phyloP scores from a whole-genome alignment of 2,888 invertebrate genomes.

The Caenorhabditis doughertyi region DNA sequence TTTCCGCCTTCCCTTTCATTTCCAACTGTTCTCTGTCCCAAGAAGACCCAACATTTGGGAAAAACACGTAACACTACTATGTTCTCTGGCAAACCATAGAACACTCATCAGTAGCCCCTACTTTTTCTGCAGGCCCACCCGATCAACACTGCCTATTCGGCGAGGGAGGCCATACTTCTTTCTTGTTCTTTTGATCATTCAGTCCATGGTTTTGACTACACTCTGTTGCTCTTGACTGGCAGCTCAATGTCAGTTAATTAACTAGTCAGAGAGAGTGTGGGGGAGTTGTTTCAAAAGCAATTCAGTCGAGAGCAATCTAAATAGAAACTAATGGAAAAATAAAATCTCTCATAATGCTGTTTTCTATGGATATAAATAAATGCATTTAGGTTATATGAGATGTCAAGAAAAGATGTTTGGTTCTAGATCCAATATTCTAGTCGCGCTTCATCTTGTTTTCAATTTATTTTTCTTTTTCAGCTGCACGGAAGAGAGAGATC shows the following conservation, averaged over 20 bases:
- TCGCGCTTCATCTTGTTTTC: constrained; percentile 11
- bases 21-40: constrained; percentile 30
- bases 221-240: constrained; percentile 7
- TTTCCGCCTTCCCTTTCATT: constrained; percentile 6
- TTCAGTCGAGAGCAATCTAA: not conserved
- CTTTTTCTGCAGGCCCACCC: not conserved
- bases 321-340: not conserved
- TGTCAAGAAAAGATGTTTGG: constrained; percentile 14
- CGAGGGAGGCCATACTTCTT: constrained; percentile 20
- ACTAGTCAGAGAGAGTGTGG: no score
- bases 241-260: constrained; percentile 10
- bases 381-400: no score
- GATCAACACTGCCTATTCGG: constrained; percentile 34
- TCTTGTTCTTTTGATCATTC: constrained; percentile 59
- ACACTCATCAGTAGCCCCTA: constrained; percentile 22
- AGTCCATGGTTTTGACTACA: constrained; percentile 4
- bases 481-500: constrained; percentile 28
- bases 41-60: constrained; percentile 19
- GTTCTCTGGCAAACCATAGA: constrained; percentile 58
- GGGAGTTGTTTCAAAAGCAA: constrained; percentile 2
- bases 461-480: constrained; percentile 15
- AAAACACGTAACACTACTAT: constrained; percentile 53
- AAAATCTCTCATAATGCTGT: no score
- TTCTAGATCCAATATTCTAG: constrained; percentile 15
- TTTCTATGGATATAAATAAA: no score